Percentiles rank a stretch among this genome's conserved stretches.
These are phyloP conservation scores for Regulus satrapa DNA, from an alignment of 2,113 vertebrate genomes.

Conservation along the genomic window DNA sequence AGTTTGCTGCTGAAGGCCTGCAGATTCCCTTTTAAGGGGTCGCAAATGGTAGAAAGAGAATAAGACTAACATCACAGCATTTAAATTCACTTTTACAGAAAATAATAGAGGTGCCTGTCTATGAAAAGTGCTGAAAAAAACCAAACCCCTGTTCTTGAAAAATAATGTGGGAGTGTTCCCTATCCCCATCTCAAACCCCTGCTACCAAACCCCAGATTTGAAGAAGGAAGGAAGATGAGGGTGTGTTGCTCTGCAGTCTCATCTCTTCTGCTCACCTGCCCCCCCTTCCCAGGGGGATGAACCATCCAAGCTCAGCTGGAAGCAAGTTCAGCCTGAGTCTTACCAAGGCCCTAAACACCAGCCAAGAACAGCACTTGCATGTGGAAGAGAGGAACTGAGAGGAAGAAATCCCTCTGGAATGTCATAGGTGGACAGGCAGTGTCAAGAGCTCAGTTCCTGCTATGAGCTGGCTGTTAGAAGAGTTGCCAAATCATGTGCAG, in stretches of 20 bases:
- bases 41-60: neutral
- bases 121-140: neutral
- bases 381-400: neutral
- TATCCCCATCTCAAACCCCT: neutral
- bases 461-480: neutral
- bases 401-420: neutral
- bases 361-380: neutral
- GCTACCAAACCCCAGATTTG: neutral
- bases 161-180: neutral
- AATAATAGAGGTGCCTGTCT: neutral
- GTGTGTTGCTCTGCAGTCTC: neutral
- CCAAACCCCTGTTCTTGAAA: accelerated
- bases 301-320: neutral
- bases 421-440: neutral
- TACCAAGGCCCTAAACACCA: neutral
- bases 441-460: neutral
- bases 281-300: neutral
- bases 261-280: neutral
- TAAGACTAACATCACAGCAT: neutral
- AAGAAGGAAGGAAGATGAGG: neutral
- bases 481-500: neutral
- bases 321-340: neutral
- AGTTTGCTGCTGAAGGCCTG: neutral
- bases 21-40: neutral
- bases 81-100: neutral